A percentile compares a stretch with the other conserved stretches of the same genome.
These are phyloP conservation scores for Podabrus alpinus DNA, from an alignment of 2,888 invertebrate genomes.

Conservation along the genomic window DNA sequence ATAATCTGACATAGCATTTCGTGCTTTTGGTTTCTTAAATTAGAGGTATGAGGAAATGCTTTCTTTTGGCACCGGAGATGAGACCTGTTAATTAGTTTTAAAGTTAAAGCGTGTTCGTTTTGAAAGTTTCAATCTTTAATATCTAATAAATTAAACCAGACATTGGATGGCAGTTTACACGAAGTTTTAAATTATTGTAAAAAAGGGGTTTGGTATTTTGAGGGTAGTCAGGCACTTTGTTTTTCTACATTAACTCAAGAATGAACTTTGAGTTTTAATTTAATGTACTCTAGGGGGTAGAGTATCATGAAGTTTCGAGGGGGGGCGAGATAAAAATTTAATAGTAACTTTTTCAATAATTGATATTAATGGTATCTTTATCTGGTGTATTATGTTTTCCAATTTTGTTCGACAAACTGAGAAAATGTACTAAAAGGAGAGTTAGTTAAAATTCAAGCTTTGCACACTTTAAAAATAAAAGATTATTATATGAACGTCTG, in stretches of 20 bases:
- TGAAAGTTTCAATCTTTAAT: too few relatives aligned
- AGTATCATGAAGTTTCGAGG: neutral
- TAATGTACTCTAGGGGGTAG: neutral
- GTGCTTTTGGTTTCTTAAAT: neutral
- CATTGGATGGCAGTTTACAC: too few relatives aligned
- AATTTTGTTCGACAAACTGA: neutral
- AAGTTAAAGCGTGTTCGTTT: neutral
- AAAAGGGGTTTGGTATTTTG: too few relatives aligned
- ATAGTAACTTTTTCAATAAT: too few relatives aligned
- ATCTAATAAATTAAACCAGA: too few relatives aligned
- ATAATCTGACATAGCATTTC: neutral
- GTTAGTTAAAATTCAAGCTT: neutral
- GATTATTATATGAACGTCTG: neutral
- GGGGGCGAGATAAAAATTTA: neutral
- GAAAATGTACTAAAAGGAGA: neutral
- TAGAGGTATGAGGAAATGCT: neutral
- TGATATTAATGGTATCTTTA: too few relatives aligned
- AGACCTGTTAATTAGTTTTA: neutral
- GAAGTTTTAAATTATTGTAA: too few relatives aligned
- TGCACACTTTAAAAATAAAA: neutral
- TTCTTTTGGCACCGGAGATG: neutral
- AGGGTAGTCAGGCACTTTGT: too few relatives aligned
- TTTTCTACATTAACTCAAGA: neutral
- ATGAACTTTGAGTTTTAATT: neutral
- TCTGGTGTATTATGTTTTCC: too few relatives aligned